Conservation (phyloP, 2,888 invertebrate species). For the Physocephala rufipes region DNA sequence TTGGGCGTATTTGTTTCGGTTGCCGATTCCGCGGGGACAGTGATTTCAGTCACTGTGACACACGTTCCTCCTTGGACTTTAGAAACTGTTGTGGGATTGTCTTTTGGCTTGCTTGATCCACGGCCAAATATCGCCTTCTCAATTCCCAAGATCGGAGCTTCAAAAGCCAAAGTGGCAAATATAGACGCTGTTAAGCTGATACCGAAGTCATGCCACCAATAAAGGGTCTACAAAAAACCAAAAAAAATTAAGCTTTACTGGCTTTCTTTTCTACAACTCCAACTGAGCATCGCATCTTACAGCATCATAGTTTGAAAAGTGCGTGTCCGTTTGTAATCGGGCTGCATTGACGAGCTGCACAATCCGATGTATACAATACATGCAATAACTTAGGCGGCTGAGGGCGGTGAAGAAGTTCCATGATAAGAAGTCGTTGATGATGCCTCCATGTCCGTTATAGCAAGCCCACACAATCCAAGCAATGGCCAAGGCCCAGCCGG, state of each 20-base stretch:
- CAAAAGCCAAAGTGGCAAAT: slow-evolving; percentile 66
- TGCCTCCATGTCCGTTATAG: slow-evolving; percentile 62
- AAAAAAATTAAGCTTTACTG: not conserved
- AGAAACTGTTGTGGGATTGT: slow-evolving; percentile 47
- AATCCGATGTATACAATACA: slow-evolving; percentile 63
- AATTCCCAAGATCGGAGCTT: slow-evolving; percentile 66
- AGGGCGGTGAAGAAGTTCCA: slow-evolving; percentile 62
- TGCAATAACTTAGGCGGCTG: slow-evolving; percentile 61
- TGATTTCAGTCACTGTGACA: not conserved
- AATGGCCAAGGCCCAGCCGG: slow-evolving; percentile 59
- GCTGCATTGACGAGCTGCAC: slow-evolving; percentile 59
- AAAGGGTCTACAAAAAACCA: slow-evolving; percentile 56
- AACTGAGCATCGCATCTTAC: slow-evolving; percentile 54
- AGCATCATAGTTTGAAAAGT: slow-evolving; percentile 61
- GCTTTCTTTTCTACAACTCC: not conserved
- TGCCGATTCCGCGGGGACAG: not conserved
- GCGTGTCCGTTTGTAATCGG: slow-evolving; percentile 57
- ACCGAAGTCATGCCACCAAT: slow-evolving; percentile 66
- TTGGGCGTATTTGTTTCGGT: not conserved
- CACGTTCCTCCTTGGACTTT: slow-evolving; percentile 42
- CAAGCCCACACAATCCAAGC: slow-evolving; percentile 65
- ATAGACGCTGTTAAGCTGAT: slow-evolving; percentile 61
- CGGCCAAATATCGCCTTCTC: slow-evolving; percentile 62
- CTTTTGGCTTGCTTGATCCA: slow-evolving; percentile 41
- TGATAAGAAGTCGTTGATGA: slow-evolving; percentile 62